Conservation (phyloP, 2,797 vertebrate genomes). For the Phoxinus dragarum region DNA sequence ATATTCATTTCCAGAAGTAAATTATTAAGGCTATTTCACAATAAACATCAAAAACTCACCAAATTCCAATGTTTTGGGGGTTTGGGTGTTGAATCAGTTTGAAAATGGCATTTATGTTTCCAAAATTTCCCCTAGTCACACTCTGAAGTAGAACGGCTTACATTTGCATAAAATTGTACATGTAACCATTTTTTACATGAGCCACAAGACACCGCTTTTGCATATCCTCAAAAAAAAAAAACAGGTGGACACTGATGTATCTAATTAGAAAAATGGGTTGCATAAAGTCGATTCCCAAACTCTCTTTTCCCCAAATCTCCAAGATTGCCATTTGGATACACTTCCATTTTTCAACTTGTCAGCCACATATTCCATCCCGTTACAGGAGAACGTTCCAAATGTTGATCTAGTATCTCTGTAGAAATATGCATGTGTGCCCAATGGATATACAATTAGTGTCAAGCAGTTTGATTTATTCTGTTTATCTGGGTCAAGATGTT, state of each 20-base stretch:
- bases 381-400: not conserved
- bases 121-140: not conserved
- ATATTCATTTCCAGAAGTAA: not conserved
- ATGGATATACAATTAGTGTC: conserved; percentile 45
- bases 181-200: not conserved
- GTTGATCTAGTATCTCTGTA: conserved; percentile 37
- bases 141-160: not conserved
- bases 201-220: not conserved
- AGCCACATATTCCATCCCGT: conserved; percentile 21
- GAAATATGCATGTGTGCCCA: conserved; percentile 34
- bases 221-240: not conserved
- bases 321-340: not conserved
- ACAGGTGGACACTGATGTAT: not conserved
- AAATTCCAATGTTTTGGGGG: not conserved
- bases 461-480: conserved; percentile 40
- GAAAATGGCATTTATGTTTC: not conserved
- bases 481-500: conserved; percentile 14
- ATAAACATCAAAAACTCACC: not conserved
- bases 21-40: not conserved
- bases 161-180: not conserved
- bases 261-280: not conserved
- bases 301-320: conserved; percentile 3
- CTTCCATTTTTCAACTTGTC: conserved; percentile 48
- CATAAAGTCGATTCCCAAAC: not conserved
- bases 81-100: not conserved